These are phyloP conservation scores for Phenganax stokvisi DNA, from an alignment of 92 coral and sea anemone species.

Conservation along the genomic window DNA sequence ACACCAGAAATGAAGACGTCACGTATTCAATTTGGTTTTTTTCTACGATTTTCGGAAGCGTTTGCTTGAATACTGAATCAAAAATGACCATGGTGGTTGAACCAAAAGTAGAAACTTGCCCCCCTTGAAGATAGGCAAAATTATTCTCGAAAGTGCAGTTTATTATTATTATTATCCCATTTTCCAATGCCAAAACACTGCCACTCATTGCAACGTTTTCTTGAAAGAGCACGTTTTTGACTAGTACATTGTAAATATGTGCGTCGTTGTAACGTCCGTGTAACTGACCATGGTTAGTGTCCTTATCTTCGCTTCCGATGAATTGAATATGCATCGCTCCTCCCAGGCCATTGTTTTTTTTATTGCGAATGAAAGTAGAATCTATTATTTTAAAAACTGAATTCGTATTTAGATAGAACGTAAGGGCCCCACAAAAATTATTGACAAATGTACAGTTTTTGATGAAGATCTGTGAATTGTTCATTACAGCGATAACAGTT, in stretches of 20 bases:
- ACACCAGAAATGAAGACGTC: slow-evolving; percentile 31
- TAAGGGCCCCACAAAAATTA: slow-evolving; percentile 16
- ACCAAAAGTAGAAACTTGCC: slow-evolving; percentile 3
- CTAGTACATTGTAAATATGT: neutral
- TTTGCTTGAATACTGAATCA: slow-evolving; percentile 41
- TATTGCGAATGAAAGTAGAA: slow-evolving; percentile 38
- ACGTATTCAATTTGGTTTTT: neutral
- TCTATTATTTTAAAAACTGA: slow-evolving; percentile 4
- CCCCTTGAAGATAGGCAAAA: slow-evolving; percentile 44
- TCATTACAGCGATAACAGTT: neutral
- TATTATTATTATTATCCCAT: slow-evolving; percentile 47
- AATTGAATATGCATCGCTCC: slow-evolving; percentile 33
- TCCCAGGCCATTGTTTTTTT: slow-evolving; percentile 5
- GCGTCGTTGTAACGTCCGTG: neutral
- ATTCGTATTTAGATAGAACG: neutral
- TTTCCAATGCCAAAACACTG: slow-evolving; percentile 53
- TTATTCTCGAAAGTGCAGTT: slow-evolving; percentile 60
- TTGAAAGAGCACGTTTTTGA: slow-evolving; percentile 46
- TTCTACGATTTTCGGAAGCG: neutral
- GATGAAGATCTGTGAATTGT: slow-evolving; percentile 10
- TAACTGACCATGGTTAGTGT: neutral
- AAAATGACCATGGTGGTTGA: slow-evolving; percentile 7
- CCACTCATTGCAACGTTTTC: slow-evolving; percentile 57
- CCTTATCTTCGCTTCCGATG: neutral
- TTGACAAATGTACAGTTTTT: slow-evolving; percentile 6